These are phyloP conservation scores for Bungarus multicinctus DNA, from an alignment of 2,113 vertebrate species.

Conservation along the genomic window DNA sequence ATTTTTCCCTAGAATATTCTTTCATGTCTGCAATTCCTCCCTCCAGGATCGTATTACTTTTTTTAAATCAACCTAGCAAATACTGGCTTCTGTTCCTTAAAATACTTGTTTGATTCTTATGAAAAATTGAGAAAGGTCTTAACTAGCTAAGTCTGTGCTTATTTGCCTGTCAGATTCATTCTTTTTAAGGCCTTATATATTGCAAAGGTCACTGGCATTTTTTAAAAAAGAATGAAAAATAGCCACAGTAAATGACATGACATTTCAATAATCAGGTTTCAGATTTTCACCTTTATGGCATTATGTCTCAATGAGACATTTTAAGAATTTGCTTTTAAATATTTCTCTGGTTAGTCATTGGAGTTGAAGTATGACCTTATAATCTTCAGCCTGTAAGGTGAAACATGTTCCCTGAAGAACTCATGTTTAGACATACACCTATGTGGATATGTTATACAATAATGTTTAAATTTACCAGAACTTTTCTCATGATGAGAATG, in stretches of 20 bases:
- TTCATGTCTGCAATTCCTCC: conserved; percentile 67
- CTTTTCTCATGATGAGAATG: background rate
- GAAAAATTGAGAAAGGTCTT: conserved; percentile 4
- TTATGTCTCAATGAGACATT: background rate
- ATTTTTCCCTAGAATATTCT: conserved; percentile 57
- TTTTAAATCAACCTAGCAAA: conserved; percentile 64
- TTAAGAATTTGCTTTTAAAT: conserved; percentile 10
- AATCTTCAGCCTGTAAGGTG: background rate
- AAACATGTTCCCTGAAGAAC: background rate
- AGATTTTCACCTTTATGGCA: conserved; percentile 20
- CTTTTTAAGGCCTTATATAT: background rate
- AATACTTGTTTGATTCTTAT: conserved; percentile 41
- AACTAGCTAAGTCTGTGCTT: background rate
- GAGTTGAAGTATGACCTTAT: conserved; percentile 22
- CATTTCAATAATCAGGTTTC: conserved; percentile 29
- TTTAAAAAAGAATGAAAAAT: conserved; percentile 5
- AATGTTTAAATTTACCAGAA: background rate
- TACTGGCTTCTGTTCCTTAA: conserved; percentile 4
- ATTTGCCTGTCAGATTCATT: conserved; percentile 1
- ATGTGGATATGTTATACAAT: background rate
- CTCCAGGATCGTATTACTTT: conserved; percentile 70
- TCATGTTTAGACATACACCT: background rate
- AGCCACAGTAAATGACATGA: conserved; percentile 7
- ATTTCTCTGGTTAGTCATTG: background rate
- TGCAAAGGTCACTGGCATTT: background rate